Percentiles rank a stretch among this genome's conserved stretches.
These are phyloP conservation scores for Gryllus bimaculatus DNA, from an alignment of 1,140 invertebrate genomes.

Conservation along the genomic window DNA sequence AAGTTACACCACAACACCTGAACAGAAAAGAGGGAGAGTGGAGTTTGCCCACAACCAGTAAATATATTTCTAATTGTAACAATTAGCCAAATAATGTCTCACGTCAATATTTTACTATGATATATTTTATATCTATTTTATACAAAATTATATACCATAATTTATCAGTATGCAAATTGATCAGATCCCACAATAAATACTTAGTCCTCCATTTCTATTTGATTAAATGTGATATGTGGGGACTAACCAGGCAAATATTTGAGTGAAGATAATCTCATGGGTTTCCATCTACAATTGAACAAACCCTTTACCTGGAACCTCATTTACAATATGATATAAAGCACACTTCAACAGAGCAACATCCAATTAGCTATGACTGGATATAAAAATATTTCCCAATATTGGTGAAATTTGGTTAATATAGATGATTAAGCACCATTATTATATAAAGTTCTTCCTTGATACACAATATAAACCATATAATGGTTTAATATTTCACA, in stretches of 20 bases:
- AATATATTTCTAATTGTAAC: background rate
- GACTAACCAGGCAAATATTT: background rate
- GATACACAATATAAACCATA: background rate
- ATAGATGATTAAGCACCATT: background rate
- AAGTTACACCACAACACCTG: background rate
- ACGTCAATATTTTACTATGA: background rate
- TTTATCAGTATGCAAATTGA: background rate
- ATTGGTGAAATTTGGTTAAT: background rate
- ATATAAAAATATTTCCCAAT: background rate
- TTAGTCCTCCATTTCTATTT: background rate
- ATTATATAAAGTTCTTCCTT: background rate
- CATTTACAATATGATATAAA: background rate
- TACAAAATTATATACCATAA: background rate
- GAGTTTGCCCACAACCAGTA: background rate
- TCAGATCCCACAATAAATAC: background rate
- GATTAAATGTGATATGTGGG: background rate
- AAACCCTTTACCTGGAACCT: background rate
- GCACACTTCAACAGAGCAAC: background rate
- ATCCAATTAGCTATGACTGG: background rate
- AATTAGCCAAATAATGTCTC: background rate
- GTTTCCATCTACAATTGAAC: background rate
- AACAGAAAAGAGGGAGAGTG: background rate
- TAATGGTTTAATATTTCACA: background rate
- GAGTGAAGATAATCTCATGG: background rate
- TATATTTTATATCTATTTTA: background rate